These are phyloP conservation scores for Cataglyphis livida DNA, from an alignment of 2,888 invertebrate species.

Conservation along the genomic window DNA sequence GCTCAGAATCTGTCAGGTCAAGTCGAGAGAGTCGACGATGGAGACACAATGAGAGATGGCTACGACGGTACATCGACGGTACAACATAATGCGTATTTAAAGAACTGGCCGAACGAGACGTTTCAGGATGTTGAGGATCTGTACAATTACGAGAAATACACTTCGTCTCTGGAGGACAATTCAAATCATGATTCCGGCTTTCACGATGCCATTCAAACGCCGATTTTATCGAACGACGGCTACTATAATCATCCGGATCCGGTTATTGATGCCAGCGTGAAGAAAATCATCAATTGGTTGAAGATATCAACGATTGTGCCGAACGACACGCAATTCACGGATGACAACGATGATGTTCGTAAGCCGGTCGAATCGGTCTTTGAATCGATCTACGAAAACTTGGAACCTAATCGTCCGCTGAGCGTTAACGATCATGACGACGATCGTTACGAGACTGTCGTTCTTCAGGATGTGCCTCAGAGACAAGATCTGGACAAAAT, in stretches of 20 bases:
- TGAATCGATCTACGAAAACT: constrained; percentile 70
- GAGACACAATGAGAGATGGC: neutral
- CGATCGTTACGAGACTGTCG: neutral
- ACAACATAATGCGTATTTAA: constrained; percentile 52
- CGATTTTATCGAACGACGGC: neutral
- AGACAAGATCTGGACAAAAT: constrained; percentile 16
- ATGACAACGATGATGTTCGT: constrained; percentile 53
- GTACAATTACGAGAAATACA: constrained; percentile 82
- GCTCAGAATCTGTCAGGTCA: constrained; percentile 31
- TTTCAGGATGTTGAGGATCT: constrained; percentile 78
- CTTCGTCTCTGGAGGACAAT: constrained; percentile 66
- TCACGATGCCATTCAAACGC: constrained; percentile 14
- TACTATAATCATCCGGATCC: constrained; percentile 44
- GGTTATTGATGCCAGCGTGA: constrained; percentile 60
- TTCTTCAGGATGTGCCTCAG: neutral
- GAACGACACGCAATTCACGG: constrained; percentile 66
- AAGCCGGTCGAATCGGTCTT: constrained; percentile 65
- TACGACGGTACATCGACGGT: neutral
- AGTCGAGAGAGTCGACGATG: neutral
- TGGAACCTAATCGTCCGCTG: constrained; percentile 70
- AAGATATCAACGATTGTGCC: constrained; percentile 76
- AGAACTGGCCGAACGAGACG: constrained; percentile 82
- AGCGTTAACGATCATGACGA: neutral
- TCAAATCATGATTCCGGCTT: constrained; percentile 43
- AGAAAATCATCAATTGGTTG: constrained; percentile 79